phyloP scores from a whole-genome alignment of 64 coral and sea anemone genomes.

The Acropora tenuis region DNA sequence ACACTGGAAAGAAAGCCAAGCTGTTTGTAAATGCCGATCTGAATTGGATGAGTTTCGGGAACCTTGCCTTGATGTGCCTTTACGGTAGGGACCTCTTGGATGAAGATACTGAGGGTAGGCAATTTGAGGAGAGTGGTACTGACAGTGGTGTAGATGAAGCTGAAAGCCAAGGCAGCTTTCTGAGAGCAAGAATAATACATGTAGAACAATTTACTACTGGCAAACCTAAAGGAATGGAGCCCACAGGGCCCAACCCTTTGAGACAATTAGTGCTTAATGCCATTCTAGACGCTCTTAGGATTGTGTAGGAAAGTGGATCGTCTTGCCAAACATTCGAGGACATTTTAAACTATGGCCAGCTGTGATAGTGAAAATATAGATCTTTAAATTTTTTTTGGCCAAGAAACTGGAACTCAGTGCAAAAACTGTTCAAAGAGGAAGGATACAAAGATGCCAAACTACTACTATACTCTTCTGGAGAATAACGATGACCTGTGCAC shows the following conservation, averaged over 20 bases:
- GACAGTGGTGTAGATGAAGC: conserved; percentile 34
- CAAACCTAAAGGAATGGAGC: too few relatives aligned
- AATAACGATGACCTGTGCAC: conserved; percentile 39
- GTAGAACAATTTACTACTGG: too few relatives aligned
- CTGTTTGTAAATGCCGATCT: conserved; percentile 35
- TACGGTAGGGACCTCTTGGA: conserved; percentile 34
- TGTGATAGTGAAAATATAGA: too few relatives aligned
- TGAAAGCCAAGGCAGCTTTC: background rate
- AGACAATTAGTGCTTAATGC: too few relatives aligned
- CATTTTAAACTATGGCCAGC: too few relatives aligned
- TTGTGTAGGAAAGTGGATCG: too few relatives aligned
- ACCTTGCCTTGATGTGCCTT: background rate
- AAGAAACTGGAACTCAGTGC: conserved; percentile 66
- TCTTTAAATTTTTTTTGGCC: conserved; percentile 61
- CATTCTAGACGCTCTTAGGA: too few relatives aligned
- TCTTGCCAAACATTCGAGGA: too few relatives aligned
- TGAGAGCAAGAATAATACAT: too few relatives aligned
- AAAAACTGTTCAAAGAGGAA: conserved; percentile 65
- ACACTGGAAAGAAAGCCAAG: conserved; percentile 55
- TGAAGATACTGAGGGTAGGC: conserved; percentile 52
- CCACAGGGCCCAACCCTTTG: too few relatives aligned
- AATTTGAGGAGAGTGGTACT: conserved; percentile 6
- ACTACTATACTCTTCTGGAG: conserved; percentile 62
- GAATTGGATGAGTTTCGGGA: conserved; percentile 60
- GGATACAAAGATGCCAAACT: conserved; percentile 65